Percentiles rank a stretch among this genome's conserved stretches.
Conservation (phyloP, 2,113 vertebrate species). For the Pangasianodon hypophthalmus region DNA sequence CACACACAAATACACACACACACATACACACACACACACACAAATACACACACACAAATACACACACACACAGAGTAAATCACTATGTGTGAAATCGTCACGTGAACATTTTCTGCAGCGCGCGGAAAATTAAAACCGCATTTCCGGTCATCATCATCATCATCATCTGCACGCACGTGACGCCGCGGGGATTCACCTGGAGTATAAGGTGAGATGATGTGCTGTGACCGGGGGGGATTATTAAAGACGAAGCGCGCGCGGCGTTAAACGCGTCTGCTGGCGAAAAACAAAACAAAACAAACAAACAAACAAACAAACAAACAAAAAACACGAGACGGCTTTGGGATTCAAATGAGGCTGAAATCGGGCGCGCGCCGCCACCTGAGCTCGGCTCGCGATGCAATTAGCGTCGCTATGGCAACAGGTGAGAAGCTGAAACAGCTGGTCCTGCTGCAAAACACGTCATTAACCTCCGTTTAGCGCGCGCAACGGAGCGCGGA, state of each 20-base stretch:
- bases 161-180: not conserved
- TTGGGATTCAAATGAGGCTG: slow-evolving; percentile 12
- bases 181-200: not conserved
- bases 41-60: too few relatives aligned
- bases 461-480: slow-evolving; percentile 43
- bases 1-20: too few relatives aligned
- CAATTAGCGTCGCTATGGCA: slow-evolving; percentile 52
- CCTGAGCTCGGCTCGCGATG: slow-evolving; percentile 37
- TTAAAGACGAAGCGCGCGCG: not conserved
- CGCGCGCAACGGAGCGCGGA: slow-evolving; percentile 24
- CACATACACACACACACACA: too few relatives aligned
- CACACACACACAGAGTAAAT: not conserved
- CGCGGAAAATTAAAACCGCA: not conserved
- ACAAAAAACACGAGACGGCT: not conserved
- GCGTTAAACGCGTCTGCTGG: not conserved
- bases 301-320: not conserved
- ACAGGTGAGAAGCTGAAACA: slow-evolving; percentile 52
- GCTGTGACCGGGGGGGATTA: not conserved
- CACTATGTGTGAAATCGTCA: not conserved
- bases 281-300: not conserved
- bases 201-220: not conserved
- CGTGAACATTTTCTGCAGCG: not conserved
- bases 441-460: slow-evolving; percentile 38
- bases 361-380: slow-evolving; percentile 21
- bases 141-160: not conserved